A percentile compares a stretch with the other conserved stretches of the same genome.
Conservation (phyloP, 2,888 invertebrate genomes). For the Mylabris sibirica region DNA sequence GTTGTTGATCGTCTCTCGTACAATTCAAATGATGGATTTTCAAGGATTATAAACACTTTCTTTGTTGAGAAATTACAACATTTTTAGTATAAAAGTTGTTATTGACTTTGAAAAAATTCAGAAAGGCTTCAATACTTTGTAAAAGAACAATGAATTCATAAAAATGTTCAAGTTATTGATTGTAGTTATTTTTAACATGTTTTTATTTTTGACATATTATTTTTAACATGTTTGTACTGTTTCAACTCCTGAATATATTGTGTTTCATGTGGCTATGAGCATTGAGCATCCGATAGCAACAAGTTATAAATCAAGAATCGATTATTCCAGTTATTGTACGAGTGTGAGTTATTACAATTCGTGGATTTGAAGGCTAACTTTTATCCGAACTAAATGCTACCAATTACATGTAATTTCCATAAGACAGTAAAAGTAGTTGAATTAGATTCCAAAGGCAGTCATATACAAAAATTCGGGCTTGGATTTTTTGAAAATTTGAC, state of each 20-base stretch:
- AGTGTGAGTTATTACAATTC: background rate
- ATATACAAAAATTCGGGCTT: too few relatives aligned
- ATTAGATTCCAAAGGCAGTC: too few relatives aligned
- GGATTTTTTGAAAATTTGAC: too few relatives aligned
- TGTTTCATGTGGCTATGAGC: background rate
- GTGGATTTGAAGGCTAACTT: too few relatives aligned
- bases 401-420: too few relatives aligned
- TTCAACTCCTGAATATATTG: conserved; percentile 9
- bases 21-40: background rate
- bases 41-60: background rate
- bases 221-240: background rate
- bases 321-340: conserved; percentile 4
- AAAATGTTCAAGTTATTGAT: background rate
- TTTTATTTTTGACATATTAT: too few relatives aligned
- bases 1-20: too few relatives aligned
- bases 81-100: background rate
- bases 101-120: background rate
- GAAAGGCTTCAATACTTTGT: background rate
- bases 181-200: background rate
- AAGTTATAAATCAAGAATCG: conserved; percentile 2
- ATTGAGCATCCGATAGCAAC: background rate
- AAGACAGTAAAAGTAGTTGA: too few relatives aligned
- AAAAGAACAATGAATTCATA: background rate
- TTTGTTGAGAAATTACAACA: background rate
- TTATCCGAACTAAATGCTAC: too few relatives aligned